Percentiles rank a stretch among this genome's conserved stretches.
Evolutionary conservation across 2,113 vertebrate species (phyloP).

Genomic region (Callipepla squamata): DNA sequence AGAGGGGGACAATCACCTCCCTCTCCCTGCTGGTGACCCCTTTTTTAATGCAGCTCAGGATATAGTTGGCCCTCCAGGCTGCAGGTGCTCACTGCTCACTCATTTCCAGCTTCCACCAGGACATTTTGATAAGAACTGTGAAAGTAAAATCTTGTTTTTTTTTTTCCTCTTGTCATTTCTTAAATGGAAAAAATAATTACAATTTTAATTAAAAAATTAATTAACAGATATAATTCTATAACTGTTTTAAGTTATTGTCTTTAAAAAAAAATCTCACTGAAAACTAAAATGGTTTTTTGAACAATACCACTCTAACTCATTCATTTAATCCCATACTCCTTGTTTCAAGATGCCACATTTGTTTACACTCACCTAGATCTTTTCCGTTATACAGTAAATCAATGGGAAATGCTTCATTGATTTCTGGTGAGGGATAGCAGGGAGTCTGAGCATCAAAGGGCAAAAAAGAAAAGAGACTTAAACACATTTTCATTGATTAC

Average conservation of each 20-base stretch:
- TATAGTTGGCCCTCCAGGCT: too few species aligned
- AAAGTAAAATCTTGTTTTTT: rapidly evolving
- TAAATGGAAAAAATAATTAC: background rate
- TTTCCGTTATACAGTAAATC: background rate
- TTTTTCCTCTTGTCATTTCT: background rate
- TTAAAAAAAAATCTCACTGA: background rate
- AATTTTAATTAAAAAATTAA: background rate
- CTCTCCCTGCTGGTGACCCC: too few species aligned
- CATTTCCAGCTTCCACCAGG: too few species aligned
- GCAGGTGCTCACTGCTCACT: too few species aligned
- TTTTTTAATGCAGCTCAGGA: too few species aligned
- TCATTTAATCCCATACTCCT: background rate
- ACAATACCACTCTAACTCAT: background rate
- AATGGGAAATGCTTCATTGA: conserved; percentile 4
- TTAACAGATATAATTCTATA: background rate
- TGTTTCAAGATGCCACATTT: background rate
- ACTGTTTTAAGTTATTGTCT: background rate
- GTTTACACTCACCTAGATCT: conserved; percentile 1
- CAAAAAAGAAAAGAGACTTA: background rate
- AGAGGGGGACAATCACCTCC: too few species aligned
- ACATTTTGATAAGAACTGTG: background rate
- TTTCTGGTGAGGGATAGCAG: conserved; percentile 26
- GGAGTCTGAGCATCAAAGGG: background rate
- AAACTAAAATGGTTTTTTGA: background rate
- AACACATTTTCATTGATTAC: conserved; percentile 37